phyloP scores from a whole-genome alignment of 2,113 vertebrate species.

The Choloepus hoffmanni region DNA sequence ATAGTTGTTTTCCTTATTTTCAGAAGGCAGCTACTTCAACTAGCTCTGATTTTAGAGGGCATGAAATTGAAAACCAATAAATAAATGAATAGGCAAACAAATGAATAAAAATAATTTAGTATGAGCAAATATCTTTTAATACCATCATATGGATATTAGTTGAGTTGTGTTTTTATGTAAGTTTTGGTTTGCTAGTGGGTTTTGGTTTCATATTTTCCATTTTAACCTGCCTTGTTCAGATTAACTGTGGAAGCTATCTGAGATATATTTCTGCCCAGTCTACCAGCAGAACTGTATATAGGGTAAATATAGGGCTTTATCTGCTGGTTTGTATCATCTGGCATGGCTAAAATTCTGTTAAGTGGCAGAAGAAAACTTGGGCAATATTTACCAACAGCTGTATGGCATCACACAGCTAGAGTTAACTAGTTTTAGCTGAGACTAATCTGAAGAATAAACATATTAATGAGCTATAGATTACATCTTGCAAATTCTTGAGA shows the following conservation, averaged over 20 bases:
- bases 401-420: not conserved
- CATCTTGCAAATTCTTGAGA: conserved; percentile 37
- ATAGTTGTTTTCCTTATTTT: not conserved
- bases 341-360: not conserved
- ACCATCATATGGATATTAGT: not conserved
- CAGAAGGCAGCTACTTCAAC: not conserved
- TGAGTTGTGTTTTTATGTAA: not conserved
- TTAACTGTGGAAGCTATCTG: not conserved
- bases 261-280: conserved; percentile 17
- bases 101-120: not conserved
- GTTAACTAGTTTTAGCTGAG: not conserved
- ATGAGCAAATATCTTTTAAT: not conserved
- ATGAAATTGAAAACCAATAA: not conserved
- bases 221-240: not conserved
- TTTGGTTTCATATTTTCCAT: not conserved
- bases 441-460: not conserved
- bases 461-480: not conserved
- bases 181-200: not conserved
- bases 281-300: not conserved
- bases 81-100: not conserved
- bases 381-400: not conserved
- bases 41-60: not conserved
- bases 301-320: not conserved
- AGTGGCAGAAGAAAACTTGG: not conserved
- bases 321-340: not conserved